phyloP scores from a whole-genome alignment of 2,113 vertebrate species.

The Rousettus leschenaultii region DNA sequence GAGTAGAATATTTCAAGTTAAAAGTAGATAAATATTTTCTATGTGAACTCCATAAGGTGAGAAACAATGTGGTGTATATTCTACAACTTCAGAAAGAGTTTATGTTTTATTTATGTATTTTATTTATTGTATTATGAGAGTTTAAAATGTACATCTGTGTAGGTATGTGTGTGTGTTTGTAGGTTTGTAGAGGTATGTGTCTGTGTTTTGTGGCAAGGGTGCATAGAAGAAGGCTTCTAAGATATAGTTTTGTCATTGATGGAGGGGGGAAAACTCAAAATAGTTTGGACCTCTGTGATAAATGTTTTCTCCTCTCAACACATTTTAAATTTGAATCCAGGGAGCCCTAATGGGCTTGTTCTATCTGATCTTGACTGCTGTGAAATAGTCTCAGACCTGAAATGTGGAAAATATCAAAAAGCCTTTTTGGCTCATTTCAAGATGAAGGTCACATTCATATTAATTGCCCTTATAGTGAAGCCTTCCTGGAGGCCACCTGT shows the following conservation, averaged over 20 bases:
- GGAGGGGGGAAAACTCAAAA: background rate
- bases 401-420: slow-evolving; percentile 57
- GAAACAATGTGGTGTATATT: background rate
- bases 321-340: background rate
- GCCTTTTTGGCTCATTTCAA: slow-evolving; percentile 53
- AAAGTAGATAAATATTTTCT: background rate
- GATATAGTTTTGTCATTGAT: background rate
- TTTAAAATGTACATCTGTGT: background rate
- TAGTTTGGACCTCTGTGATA: background rate
- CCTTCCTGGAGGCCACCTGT: slow-evolving; percentile 71
- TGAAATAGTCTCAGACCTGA: slow-evolving; percentile 56
- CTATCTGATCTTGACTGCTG: slow-evolving; percentile 50
- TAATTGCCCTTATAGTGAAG: slow-evolving; percentile 57
- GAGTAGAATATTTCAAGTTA: background rate
- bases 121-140: background rate
- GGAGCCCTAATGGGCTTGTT: slow-evolving; percentile 38
- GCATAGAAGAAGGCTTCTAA: background rate
- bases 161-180: background rate
- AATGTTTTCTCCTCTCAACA: background rate
- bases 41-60: background rate
- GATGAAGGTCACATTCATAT: slow-evolving; percentile 76
- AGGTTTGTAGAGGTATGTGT: background rate
- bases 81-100: background rate
- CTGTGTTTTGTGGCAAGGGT: accelerated
- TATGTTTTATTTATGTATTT: background rate